Conservation (phyloP, 2,797 vertebrate species). For the Nannoperca obscura region DNA sequence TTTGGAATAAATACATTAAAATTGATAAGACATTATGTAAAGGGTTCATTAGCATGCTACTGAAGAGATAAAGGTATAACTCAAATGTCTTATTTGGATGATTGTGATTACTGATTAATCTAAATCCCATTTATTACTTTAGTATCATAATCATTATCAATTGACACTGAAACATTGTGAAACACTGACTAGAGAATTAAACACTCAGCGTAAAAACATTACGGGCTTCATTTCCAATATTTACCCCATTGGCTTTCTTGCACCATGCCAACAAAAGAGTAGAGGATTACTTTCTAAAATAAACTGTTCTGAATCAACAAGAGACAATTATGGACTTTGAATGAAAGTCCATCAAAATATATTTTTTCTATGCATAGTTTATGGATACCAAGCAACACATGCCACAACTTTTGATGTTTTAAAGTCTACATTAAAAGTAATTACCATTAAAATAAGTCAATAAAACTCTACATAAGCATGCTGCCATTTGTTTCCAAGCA, state of each 20-base stretch:
- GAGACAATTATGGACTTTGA: background rate
- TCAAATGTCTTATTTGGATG: constrained; percentile 31
- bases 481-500: constrained; percentile 5
- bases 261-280: constrained; percentile 13
- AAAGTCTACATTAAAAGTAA: background rate
- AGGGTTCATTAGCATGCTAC: constrained; percentile 18
- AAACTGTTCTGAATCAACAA: constrained; percentile 26
- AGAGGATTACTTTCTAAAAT: constrained; percentile 19
- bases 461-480: background rate
- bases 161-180: constrained; percentile 39
- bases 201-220: constrained; percentile 32
- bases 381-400: background rate
- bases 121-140: constrained; percentile 38
- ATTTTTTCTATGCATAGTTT: constrained; percentile 3
- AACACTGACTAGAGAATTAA: constrained; percentile 32
- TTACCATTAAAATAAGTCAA: background rate
- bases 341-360: background rate
- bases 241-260: constrained; percentile 2
- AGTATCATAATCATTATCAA: constrained; percentile 38
- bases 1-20: constrained; percentile 1
- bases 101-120: constrained; percentile 21
- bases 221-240: constrained; percentile 30
- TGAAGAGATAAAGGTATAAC: constrained; percentile 38
- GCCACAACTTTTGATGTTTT: background rate
- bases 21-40: constrained; percentile 23